Evolutionary conservation across 2,888 invertebrate genomes (phyloP), one percentile per base, ranked within the genome.

Genomic region (Phalera bucephala): DNA sequence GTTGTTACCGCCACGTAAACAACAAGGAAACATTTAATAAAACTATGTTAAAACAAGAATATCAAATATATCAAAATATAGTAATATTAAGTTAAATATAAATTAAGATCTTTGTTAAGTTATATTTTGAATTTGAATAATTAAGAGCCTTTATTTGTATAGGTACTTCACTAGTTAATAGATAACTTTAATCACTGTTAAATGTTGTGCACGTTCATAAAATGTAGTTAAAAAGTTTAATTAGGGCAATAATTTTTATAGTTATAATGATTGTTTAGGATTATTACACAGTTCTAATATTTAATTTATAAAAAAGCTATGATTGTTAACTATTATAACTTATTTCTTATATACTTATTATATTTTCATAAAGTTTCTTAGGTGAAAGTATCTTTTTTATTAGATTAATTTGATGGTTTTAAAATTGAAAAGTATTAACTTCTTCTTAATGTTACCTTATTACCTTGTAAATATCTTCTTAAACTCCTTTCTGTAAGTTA

Each of bases 121-220:
- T 73, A 59, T 53, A 56, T 64, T 67, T 69, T 64, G 55, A 50
- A 57, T 64, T 55, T 27, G 8, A 27, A 66, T 61, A 54, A 56
- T 48, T 72, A 73, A 71, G 55, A 56, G 54, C 64, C 8, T 80
- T 75, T 74, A 75, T 80, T 82, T 79, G 64, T 80, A 77, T 84
- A 83, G 75, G 60, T 58, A 74, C 72, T 75, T 73, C 66, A 62
- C 58, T 83, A 81, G 80, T 69, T 58, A 49, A 58, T 80, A 83
- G 73, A 75, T 83, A 82, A 81, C 76, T 86, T 84, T 80, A 80
- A 81, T 85, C 89, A 89, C 89, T 89, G 89, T 89, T 89, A 87
- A 88, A 88, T 88, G 89, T 89, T 85, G 86, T 88, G 89, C 89
- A 89, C 89, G 72, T 83, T 84, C 72, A 70, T 80, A 78, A 76